Percentiles rank a stretch among this genome's conserved stretches.
phyloP scores from a whole-genome alignment of 2,113 vertebrate species.

The Protomyctophum bolini region DNA sequence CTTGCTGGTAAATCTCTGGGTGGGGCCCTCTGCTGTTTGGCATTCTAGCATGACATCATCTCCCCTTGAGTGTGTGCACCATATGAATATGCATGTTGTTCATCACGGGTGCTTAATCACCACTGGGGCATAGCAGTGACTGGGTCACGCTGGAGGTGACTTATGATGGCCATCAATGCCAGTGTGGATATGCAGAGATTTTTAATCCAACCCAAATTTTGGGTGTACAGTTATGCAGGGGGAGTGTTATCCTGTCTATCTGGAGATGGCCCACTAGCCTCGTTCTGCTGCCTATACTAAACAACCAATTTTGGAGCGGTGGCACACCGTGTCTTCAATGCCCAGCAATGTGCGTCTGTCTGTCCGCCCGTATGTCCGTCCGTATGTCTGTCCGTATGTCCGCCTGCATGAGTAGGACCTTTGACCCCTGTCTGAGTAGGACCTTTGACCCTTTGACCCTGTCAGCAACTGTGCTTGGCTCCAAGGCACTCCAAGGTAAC shows the following conservation, averaged over 20 bases:
- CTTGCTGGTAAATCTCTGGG: conserved; percentile 63
- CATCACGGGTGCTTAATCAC: conserved; percentile 64
- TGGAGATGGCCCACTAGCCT: conserved; percentile 1
- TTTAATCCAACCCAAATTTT: conserved; percentile 35
- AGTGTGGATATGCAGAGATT: conserved; percentile 27
- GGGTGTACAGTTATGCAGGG: background rate
- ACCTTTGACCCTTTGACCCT: too few species aligned
- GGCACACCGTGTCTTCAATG: too few species aligned
- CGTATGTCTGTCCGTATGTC: too few species aligned
- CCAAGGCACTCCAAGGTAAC: too few species aligned
- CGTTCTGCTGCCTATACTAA: conserved; percentile 15
- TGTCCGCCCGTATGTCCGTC: too few species aligned
- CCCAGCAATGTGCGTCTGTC: too few species aligned
- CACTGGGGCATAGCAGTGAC: conserved; percentile 27
- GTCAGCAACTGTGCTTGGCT: too few species aligned
- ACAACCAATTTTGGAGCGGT: background rate
- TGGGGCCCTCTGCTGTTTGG: conserved; percentile 43
- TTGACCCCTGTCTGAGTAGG: too few species aligned
- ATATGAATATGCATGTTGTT: conserved; percentile 40
- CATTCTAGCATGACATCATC: conserved; percentile 72
- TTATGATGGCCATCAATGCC: conserved; percentile 15
- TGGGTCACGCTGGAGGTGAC: conserved; percentile 24
- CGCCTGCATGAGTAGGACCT: too few species aligned
- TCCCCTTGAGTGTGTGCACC: conserved; percentile 30
- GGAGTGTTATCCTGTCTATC: background rate